Conservation (phyloP, 1,140 invertebrate species). For the Conus betulinus region DNA sequence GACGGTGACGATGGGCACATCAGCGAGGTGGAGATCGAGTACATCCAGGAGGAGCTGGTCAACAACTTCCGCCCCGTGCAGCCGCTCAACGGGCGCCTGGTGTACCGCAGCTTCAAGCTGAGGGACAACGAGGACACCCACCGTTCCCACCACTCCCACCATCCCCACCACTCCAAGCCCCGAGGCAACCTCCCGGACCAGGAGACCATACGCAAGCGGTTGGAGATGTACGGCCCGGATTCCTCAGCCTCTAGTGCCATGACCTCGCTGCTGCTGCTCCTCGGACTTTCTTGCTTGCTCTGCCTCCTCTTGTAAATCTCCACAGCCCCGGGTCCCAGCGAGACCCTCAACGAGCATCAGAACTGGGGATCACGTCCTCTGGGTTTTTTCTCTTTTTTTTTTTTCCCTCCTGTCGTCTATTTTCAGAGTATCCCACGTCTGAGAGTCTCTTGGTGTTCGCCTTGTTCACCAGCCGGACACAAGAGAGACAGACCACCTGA, state of each 20-base stretch:
- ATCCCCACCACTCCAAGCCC: neutral
- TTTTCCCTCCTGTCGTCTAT: neutral
- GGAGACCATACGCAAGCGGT: neutral
- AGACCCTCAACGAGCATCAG: no score
- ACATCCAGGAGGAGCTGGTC: constrained; percentile 54
- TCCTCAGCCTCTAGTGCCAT: neutral
- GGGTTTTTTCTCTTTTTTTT: neutral
- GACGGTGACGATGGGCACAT: constrained; percentile 8
- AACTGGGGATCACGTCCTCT: neutral
- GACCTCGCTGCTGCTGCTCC: neutral
- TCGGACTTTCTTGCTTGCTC: neutral
- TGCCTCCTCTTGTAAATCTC: neutral
- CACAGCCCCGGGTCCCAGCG: no score
- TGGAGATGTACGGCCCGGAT: neutral
- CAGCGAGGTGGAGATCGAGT: constrained; percentile 37
- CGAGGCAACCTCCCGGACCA: neutral
- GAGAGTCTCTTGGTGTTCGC: neutral
- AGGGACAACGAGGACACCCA: neutral
- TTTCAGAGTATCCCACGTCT: neutral
- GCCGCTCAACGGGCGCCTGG: constrained; percentile 58
- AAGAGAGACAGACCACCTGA: no score
- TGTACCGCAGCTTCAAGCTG: constrained; percentile 64
- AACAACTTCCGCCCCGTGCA: constrained; percentile 70
- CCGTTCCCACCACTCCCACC: neutral
- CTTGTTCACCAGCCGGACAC: no score